Conservation (phyloP, 2,888 invertebrate species). For the Lithodes maja region DNA sequence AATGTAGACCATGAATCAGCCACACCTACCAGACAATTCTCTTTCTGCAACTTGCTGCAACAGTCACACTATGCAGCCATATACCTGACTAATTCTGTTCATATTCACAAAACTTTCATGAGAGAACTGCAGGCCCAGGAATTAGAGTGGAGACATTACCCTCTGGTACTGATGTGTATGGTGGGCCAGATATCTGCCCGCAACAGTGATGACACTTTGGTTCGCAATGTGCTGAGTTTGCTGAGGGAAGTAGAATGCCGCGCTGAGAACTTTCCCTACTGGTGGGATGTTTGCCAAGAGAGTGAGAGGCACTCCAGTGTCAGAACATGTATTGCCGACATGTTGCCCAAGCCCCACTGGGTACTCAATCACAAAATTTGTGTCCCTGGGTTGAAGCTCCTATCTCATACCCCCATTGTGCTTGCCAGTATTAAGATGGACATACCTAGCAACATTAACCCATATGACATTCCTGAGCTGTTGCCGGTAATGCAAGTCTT, state of each 20-base stretch:
- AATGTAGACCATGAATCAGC: neutral
- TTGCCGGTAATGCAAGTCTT: neutral
- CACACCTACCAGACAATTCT: neutral
- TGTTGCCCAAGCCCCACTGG: slow-evolving; percentile 4
- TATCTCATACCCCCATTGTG: neutral
- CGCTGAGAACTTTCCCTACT: neutral
- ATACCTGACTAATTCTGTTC: neutral
- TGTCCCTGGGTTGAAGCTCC: slow-evolving; percentile 16
- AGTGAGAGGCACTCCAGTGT: neutral
- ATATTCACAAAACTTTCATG: neutral
- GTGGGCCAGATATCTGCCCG: neutral
- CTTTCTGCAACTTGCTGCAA: neutral
- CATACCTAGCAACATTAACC: neutral
- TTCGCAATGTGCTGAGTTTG: neutral
- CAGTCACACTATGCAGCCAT: slow-evolving; percentile 4
- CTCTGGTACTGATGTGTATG: neutral
- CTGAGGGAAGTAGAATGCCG: neutral
- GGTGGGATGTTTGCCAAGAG: slow-evolving; percentile 18
- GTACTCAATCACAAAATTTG: neutral
- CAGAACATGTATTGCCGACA: neutral
- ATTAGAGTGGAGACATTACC: neutral
- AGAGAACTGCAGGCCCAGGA: neutral
- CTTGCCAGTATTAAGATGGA: slow-evolving; percentile 13
- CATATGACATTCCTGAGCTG: neutral
- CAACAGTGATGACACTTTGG: neutral